Base-by-base conservation (phyloP, 2,113 vertebrate species). In the Epinephelus fuscoguttatus region DNA sequence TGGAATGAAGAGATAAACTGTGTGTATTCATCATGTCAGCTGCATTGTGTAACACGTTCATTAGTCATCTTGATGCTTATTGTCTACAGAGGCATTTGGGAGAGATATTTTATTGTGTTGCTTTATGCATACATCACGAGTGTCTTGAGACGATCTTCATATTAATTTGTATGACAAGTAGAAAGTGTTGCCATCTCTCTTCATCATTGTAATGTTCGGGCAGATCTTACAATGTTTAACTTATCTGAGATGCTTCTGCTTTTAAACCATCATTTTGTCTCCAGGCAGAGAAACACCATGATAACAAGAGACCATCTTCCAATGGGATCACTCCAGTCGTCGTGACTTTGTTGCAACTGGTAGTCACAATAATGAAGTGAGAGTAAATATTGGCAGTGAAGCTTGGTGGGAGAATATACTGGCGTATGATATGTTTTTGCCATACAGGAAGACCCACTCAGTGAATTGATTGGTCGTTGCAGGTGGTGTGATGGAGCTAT, bases 1-100 rank as follows among this genome's bases (percentile, higher is more conserved):
- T 2, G 10, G 57, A 66, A 69, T 50, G 40, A 77, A 42, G 25
- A 52, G 27, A 71, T 52, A 45, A 72, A 79, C 49, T 37, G 47
- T 55, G 60, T 62, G 45, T 75, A 40, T 64, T 84, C 21, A 30
- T 80, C 53, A 42, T 25, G 42, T 49, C 84, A 68, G 74, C 60
- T 68, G 60, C 80, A 27, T 61, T 67, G 19, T 73, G 18, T 56
- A 60, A 71, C 60, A 37, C 12, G 4, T 75, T 56, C 25, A 47
- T 72, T 11, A 25, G 21, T 52, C 50, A 66, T 21, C 5, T 23
- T 40, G 25, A 68, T 52, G 40, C 15, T 18, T 23, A 17, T 49
- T 57, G 60, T 64, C 70, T 59, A 23, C 57, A 12, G 14, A 70
- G 30, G 27, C 50, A 63, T 79, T 78, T 61, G 57, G 50, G 42